phyloP scores from a whole-genome alignment of 2,888 invertebrate genomes.

The Panopea generosa region DNA sequence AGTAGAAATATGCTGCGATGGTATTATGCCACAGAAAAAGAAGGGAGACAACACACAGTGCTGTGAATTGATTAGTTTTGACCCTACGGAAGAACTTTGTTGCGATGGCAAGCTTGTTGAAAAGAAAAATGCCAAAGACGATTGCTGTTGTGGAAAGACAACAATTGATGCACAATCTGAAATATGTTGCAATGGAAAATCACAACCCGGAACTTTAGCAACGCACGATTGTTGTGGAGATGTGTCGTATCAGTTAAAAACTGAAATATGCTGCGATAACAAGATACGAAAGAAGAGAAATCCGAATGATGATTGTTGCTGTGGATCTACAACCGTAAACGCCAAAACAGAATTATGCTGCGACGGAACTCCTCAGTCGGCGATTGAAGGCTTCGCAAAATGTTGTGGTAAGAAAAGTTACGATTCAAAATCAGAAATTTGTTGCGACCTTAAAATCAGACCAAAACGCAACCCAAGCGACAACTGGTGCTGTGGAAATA shows the following conservation, averaged over 20 bases:
- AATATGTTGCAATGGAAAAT: constrained; percentile 45
- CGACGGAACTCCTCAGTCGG: constrained; percentile 34
- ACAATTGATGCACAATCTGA: constrained; percentile 46
- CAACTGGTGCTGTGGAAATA: constrained; percentile 46
- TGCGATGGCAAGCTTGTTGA: constrained; percentile 35
- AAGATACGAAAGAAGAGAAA: constrained; percentile 17
- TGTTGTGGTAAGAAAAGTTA: constrained; percentile 43
- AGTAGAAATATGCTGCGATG: constrained; percentile 44
- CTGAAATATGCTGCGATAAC: constrained; percentile 43
- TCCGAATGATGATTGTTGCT: constrained; percentile 29
- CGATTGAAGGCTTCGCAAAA: constrained; percentile 21
- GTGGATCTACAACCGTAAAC: constrained; percentile 34
- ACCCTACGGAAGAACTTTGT: constrained; percentile 40
- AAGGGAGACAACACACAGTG: constrained; percentile 43
- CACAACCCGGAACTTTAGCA: constrained; percentile 27
- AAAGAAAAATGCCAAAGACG: constrained; percentile 38
- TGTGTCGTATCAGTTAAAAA: constrained; percentile 29
- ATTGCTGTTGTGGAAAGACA: constrained; percentile 41
- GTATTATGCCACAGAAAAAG: constrained; percentile 36
- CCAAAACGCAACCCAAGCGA: constrained; percentile 20
- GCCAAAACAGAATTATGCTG: constrained; percentile 50
- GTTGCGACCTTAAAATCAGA: constrained; percentile 41
- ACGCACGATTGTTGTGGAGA: constrained; percentile 50
- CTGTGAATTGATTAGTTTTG: constrained; percentile 42
- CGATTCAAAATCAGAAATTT: constrained; percentile 30